phyloP scores from a whole-genome alignment of 1,140 invertebrate species.

The Batillaria attramentaria region DNA sequence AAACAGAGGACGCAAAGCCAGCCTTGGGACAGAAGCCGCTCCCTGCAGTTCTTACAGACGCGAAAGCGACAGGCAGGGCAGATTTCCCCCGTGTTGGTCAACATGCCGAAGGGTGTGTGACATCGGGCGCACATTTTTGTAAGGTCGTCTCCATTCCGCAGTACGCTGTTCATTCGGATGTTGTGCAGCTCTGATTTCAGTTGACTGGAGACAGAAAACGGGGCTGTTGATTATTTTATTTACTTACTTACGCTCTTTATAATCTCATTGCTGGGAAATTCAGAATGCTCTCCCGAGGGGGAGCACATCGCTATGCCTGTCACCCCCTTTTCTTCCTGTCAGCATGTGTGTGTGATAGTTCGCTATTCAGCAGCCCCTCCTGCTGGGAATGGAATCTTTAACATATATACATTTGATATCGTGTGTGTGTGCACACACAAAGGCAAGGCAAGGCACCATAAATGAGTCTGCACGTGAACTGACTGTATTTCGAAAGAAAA shows the following conservation, averaged over 20 bases:
- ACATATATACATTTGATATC: too few species aligned
- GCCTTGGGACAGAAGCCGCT: conserved; percentile 38
- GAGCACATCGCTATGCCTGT: neutral
- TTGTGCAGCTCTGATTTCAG: conserved; percentile 49
- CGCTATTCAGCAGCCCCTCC: too few species aligned
- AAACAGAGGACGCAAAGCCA: conserved; percentile 52
- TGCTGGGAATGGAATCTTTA: too few species aligned
- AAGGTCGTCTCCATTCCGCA: conserved; percentile 51
- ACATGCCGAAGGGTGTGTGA: conserved; percentile 47
- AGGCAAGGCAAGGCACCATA: too few species aligned
- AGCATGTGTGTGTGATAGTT: neutral
- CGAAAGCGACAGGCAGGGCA: conserved; percentile 54
- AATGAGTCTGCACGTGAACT: too few species aligned
- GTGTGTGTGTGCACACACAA: too few species aligned
- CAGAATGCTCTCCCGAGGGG: neutral
- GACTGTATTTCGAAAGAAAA: too few species aligned
- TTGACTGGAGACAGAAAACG: conserved; percentile 38
- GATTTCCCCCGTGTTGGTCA: conserved; percentile 57
- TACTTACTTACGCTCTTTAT: too few species aligned
- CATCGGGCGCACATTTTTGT: conserved; percentile 58
- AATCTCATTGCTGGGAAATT: too few species aligned
- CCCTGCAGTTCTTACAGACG: conserved; percentile 54
- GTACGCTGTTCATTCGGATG: conserved; percentile 49
- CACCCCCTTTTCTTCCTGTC: neutral
- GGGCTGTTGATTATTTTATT: too few species aligned